phyloP scores from a whole-genome alignment of 2,113 vertebrate species.

The Fulmarus glacialis region DNA sequence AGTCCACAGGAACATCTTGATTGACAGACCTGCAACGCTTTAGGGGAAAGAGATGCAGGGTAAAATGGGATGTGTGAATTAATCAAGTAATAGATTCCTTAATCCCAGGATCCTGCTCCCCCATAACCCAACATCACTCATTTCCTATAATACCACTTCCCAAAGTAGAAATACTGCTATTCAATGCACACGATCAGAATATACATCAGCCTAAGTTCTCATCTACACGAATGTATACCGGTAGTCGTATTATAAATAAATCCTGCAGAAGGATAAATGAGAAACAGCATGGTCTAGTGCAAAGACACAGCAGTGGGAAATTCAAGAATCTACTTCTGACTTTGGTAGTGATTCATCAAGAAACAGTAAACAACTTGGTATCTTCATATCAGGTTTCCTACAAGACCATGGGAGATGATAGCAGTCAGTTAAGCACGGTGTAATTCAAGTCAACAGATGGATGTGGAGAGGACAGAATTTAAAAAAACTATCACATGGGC shows the following conservation, averaged over 20 bases:
- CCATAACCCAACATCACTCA: accelerated
- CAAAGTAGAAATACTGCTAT: not conserved
- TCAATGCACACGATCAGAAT: not conserved
- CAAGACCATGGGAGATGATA: not conserved
- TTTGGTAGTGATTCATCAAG: not conserved
- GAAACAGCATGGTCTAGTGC: not conserved
- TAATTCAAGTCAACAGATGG: not conserved
- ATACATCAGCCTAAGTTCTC: not conserved
- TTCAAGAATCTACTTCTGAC: not conserved
- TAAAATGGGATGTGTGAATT: not conserved
- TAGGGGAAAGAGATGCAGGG: not conserved
- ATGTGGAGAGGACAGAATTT: not conserved
- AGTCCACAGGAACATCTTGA: not conserved
- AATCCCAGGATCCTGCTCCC: not conserved
- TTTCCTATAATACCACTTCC: not conserved
- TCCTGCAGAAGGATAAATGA: not conserved
- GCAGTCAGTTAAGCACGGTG: accelerated
- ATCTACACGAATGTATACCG: not conserved
- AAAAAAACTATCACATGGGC: not conserved
- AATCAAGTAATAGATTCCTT: not conserved
- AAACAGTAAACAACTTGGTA: not conserved
- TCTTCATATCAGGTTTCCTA: not conserved
- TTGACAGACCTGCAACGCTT: not conserved
- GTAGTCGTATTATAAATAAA: not conserved
- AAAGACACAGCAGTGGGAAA: not conserved